Base-by-base conservation (phyloP, 2,888 invertebrate genomes). In the Hemistola chrysoprasaria region DNA sequence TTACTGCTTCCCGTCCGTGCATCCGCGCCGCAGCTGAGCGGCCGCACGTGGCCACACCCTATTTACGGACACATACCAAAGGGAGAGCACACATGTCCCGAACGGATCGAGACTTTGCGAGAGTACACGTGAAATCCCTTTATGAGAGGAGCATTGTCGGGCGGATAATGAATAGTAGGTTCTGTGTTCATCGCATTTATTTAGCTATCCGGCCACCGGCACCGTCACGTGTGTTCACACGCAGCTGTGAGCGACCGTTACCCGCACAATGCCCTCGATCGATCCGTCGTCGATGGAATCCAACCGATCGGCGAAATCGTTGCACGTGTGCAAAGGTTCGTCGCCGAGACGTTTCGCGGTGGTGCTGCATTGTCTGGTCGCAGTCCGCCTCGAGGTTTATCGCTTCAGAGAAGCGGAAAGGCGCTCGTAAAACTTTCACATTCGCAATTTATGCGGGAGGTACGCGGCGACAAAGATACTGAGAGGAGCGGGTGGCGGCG, bases 201-300 rank as follows among this genome's bases (percentile, higher is more conserved):
- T 87, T 87, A 87, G 86, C 85, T 86, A 87, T 86, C 85, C 80
- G 77, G 83, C 85, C 78, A 81, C 81, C 82, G 84, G 79, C 77
- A 60, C 73, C 76, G 78, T 83, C 85, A 84, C 86, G 84, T 85
- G 86, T 80, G 78, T 71, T 73, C 73, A 67, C 68, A 72, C 83
- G 87, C 88, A 87, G 87, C 87, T 87, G 87, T 82, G 84, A 75
- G 77, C 80, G 77, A 87, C 88, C 87, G 87, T 88, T 87, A 87
- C 81, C 78, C 83, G 86, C 85, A 86, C 87, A 85, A 86, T 87
- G 86, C 80, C 87, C 87, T 84, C 85, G 81, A 86, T 87, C 86
- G 85, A 85, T 84, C 76, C 80, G 66, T 75, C 71, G 76, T 61
- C 75, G 79, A 82, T 76, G 81, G 81, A 79, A 83, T 83, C 77